A percentile compares a stretch with the other conserved stretches of the same genome.
These are phyloP conservation scores for Charina bottae DNA, from an alignment of 2,113 vertebrate species.

Conservation along the genomic window DNA sequence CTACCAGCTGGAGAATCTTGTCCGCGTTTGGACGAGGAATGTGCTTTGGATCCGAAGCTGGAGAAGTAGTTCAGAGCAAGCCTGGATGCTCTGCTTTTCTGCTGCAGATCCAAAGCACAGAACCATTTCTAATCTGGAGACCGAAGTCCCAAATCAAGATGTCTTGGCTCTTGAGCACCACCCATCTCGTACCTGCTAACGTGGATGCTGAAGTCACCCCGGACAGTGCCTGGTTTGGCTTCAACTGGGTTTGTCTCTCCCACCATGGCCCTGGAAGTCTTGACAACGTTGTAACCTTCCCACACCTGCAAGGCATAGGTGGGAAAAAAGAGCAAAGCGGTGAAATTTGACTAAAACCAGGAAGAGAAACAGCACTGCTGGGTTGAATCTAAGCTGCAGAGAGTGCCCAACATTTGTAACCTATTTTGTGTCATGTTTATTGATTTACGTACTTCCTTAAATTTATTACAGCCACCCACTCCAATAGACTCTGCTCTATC, in stretches of 20 bases:
- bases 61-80: no score
- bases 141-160: not conserved
- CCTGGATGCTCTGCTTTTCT: no score
- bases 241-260: slow-evolving; percentile 82
- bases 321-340: not conserved
- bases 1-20: no score
- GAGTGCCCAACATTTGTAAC: not conserved
- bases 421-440: not conserved
- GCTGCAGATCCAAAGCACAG: not conserved
- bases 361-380: not conserved
- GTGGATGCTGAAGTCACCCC: slow-evolving; percentile 89
- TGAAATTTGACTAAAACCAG: not conserved
- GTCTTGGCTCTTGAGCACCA: not conserved
- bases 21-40: no score
- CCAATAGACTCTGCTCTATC: not conserved
- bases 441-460: not conserved
- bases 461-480: not conserved
- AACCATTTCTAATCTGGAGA: not conserved
- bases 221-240: slow-evolving; percentile 84
- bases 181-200: slow-evolving; percentile 84
- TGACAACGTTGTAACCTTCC: slow-evolving; percentile 90
- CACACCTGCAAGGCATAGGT: slow-evolving; percentile 80
- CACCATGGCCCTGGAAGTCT: slow-evolving; percentile 82
- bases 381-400: not conserved
- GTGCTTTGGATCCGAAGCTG: no score